Percentiles rank a stretch among this genome's conserved stretches.
These are phyloP conservation scores for Agelastica alni DNA, from an alignment of 2,888 invertebrate species.

Conservation along the genomic window DNA sequence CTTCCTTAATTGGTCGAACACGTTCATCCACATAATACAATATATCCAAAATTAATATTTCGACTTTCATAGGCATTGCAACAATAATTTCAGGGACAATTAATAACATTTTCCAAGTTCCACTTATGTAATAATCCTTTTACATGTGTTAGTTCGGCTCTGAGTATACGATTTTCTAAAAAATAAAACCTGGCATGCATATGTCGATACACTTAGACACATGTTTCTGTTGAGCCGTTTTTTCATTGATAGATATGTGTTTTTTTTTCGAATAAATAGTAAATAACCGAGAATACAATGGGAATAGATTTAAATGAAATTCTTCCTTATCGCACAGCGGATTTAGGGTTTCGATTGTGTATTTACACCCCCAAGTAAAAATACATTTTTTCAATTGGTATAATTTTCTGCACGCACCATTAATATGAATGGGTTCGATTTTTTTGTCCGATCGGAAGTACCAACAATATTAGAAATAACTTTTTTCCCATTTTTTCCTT, in stretches of 20 bases:
- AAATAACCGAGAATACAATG: slow-evolving; percentile 13
- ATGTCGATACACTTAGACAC: slow-evolving; percentile 21
- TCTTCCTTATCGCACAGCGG: slow-evolving; percentile 17
- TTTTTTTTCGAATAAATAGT: slow-evolving; percentile 24
- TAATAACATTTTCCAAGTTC: too few species aligned
- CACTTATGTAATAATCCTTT: too few species aligned
- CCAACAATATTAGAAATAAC: too few species aligned
- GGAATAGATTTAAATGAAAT: slow-evolving; percentile 19
- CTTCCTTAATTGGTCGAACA: too few species aligned
- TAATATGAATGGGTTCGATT: slow-evolving; percentile 4
- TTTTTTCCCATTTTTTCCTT: too few species aligned
- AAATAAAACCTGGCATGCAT: too few species aligned
- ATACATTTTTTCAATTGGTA: slow-evolving; percentile 40
- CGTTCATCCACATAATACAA: too few species aligned
- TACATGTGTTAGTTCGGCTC: too few species aligned
- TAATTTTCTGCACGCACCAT: slow-evolving; percentile 45
- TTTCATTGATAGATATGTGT: slow-evolving; percentile 24
- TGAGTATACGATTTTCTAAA: too few species aligned
- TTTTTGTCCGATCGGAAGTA: slow-evolving; percentile 1
- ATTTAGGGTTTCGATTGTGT: slow-evolving; percentile 16
- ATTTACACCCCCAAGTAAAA: slow-evolving; percentile 41
- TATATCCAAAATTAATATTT: too few species aligned
- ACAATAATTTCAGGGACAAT: too few species aligned
- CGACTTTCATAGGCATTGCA: too few species aligned
- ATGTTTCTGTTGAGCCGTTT: slow-evolving; percentile 20